These are phyloP conservation scores for Acleris sparsana DNA, from an alignment of 2,888 invertebrate genomes.

Conservation along the genomic window DNA sequence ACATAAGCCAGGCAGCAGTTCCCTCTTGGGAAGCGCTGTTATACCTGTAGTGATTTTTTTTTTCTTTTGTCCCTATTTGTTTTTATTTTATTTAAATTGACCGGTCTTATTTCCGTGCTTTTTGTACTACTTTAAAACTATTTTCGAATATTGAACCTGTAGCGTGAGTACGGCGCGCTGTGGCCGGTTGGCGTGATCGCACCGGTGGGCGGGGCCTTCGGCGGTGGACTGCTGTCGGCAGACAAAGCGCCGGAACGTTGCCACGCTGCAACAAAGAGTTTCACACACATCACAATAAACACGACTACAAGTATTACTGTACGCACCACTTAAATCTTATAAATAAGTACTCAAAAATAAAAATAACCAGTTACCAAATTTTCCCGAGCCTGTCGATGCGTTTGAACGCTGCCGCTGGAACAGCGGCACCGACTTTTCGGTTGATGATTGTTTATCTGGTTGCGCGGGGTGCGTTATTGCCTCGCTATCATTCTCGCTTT, in stretches of 20 bases:
- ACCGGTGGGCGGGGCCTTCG: constrained; percentile 39
- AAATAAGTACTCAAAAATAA: too few relatives aligned
- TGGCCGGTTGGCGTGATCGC: constrained; percentile 81
- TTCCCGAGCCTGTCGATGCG: constrained; percentile 39
- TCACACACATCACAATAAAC: background rate
- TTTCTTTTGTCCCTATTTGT: too few relatives aligned
- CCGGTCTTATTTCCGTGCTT: too few relatives aligned
- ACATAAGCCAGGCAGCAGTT: too few relatives aligned
- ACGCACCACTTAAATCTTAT: too few relatives aligned
- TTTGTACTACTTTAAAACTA: too few relatives aligned
- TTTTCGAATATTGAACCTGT: constrained; percentile 72
- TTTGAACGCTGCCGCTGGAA: constrained; percentile 42
- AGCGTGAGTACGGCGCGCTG: constrained; percentile 89
- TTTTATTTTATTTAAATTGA: too few relatives aligned
- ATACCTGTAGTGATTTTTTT: too few relatives aligned
- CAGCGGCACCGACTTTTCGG: constrained; percentile 35
- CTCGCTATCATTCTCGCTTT: constrained; percentile 62
- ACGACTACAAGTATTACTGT: too few relatives aligned
- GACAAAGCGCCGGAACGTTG: constrained; percentile 63
- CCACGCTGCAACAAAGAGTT: constrained; percentile 46
- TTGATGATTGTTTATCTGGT: background rate
- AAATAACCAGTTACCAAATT: constrained; percentile 18
- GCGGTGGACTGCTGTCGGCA: constrained; percentile 66
- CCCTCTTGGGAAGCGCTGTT: too few relatives aligned
- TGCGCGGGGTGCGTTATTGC: constrained; percentile 42